These are phyloP conservation scores for Notodonta dromedarius DNA, from an alignment of 2,888 invertebrate genomes.

Conservation along the genomic window DNA sequence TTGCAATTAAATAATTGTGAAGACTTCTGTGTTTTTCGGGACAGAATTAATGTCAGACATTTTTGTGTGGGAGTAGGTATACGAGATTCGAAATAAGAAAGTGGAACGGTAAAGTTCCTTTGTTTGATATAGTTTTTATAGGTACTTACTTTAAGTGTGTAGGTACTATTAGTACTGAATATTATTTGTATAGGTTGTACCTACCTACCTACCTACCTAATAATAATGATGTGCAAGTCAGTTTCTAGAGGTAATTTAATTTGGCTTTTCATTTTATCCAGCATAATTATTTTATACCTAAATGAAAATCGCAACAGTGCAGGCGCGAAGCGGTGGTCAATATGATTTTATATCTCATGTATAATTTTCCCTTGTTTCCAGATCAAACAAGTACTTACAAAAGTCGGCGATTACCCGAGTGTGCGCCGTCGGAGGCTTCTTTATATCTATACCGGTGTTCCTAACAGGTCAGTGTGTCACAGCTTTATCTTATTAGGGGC, in stretches of 20 bases:
- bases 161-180: too few relatives aligned
- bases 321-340: too few relatives aligned
- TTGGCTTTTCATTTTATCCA: too few relatives aligned
- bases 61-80: neutral
- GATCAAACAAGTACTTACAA: conserved; percentile 95
- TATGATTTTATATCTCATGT: conserved; percentile 4
- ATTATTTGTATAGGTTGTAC: too few relatives aligned
- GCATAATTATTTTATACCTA: too few relatives aligned
- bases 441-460: conserved; percentile 97
- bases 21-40: conserved; percentile 23
- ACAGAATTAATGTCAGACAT: conserved; percentile 6
- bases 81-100: neutral
- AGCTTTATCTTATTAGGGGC: conserved; percentile 8
- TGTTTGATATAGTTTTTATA: too few relatives aligned
- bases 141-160: too few relatives aligned
- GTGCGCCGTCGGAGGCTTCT: conserved; percentile 96
- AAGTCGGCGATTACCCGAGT: conserved; percentile 96
- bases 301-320: too few relatives aligned
- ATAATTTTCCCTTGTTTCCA: conserved; percentile 68
- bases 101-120: too few relatives aligned
- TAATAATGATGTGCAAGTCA: too few relatives aligned
- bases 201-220: too few relatives aligned
- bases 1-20: conserved; percentile 23
- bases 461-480: conserved; percentile 88
- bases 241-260: too few relatives aligned